phyloP scores from a whole-genome alignment of 2,113 vertebrate genomes.

The Carollia perspicillata region DNA sequence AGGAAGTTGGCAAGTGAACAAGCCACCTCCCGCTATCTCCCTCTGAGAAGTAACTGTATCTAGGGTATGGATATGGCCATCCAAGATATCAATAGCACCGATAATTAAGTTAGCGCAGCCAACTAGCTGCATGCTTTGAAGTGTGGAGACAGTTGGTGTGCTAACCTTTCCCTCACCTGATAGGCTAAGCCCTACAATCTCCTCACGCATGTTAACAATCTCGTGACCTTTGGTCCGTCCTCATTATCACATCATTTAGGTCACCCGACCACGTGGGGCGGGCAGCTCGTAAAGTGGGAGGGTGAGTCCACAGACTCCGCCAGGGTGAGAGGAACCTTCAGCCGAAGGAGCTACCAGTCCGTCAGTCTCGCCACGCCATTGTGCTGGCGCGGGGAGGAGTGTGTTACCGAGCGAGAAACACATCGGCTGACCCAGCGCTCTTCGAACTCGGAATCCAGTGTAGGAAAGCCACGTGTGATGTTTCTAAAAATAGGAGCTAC shows the following conservation, averaged over 20 bases:
- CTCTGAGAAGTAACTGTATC: slow-evolving; percentile 80
- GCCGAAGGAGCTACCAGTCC: background rate
- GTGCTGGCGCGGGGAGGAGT: too few species aligned
- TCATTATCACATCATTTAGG: slow-evolving; percentile 81
- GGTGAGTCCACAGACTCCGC: background rate
- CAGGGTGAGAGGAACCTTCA: background rate
- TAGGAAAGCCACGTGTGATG: background rate
- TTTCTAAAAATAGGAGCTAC: background rate
- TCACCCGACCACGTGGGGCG: slow-evolving; percentile 58
- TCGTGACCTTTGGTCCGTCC: slow-evolving; percentile 76
- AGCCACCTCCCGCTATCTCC: slow-evolving; percentile 72
- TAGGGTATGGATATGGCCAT: slow-evolving; percentile 75
- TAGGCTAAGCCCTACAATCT: slow-evolving; percentile 81
- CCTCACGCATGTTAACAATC: slow-evolving; percentile 76
- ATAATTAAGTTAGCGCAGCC: slow-evolving; percentile 84
- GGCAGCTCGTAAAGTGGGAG: slow-evolving; percentile 62
- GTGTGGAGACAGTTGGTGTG: slow-evolving; percentile 75
- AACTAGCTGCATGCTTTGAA: slow-evolving; percentile 81
- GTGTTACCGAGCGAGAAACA: background rate
- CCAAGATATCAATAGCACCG: slow-evolving; percentile 80
- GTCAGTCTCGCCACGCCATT: background rate
- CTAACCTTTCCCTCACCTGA: slow-evolving; percentile 81
- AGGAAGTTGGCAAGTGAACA: slow-evolving; percentile 76
- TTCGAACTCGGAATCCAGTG: background rate
- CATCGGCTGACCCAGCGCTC: accelerated